phyloP scores from a whole-genome alignment of 2,113 vertebrate species.

The Scalopus aquaticus region DNA sequence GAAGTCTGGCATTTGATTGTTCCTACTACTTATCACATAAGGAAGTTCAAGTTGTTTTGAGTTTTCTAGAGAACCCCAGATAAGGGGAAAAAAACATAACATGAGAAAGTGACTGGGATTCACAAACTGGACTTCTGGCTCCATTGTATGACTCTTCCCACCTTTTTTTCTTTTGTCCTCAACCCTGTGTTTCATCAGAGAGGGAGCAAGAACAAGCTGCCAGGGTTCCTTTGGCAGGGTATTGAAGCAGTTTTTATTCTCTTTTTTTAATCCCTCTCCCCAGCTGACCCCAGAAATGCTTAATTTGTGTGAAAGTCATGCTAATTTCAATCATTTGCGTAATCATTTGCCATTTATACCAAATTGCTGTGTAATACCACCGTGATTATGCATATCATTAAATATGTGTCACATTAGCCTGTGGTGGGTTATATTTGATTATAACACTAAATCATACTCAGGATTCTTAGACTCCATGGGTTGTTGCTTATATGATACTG shows the following conservation, averaged over 20 bases:
- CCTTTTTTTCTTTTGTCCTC: not conserved
- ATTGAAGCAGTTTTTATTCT: not conserved
- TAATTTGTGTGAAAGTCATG: conserved; percentile 39
- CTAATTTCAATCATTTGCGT: conserved; percentile 53
- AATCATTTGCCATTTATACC: conserved; percentile 57
- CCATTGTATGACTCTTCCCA: not conserved
- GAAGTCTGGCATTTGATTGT: not conserved
- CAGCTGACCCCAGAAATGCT: conserved; percentile 27
- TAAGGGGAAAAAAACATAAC: not conserved
- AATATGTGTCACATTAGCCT: not conserved
- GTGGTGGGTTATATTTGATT: conserved; percentile 21
- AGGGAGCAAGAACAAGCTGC: not conserved
- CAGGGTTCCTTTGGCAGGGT: not conserved
- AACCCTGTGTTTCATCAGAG: not conserved
- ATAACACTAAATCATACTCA: not conserved
- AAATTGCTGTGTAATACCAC: conserved; percentile 20
- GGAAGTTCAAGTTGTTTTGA: not conserved
- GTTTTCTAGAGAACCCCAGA: not conserved
- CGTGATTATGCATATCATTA: conserved; percentile 35
- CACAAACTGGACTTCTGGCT: too few relatives aligned
- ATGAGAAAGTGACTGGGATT: not conserved
- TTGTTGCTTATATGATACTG: not conserved
- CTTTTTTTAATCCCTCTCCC: not conserved
- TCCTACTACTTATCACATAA: not conserved
- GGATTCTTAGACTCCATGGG: not conserved